phyloP scores from a whole-genome alignment of 1,140 invertebrate genomes.

The Callitettix versicolor region DNA sequence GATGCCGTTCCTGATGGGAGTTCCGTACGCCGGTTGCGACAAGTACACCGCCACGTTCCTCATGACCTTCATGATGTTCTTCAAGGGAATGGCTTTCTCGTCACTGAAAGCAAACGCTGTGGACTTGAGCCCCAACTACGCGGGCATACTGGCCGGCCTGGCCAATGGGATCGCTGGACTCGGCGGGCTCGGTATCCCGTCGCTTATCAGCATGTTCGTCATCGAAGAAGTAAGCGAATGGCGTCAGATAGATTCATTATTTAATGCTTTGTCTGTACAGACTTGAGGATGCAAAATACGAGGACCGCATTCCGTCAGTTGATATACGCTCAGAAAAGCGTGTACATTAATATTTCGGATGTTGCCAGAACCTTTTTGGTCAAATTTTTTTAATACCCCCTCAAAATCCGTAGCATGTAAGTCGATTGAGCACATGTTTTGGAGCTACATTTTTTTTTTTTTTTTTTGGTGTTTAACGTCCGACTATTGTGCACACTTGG shows the following conservation, averaged over 20 bases:
- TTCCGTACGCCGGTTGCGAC: slow-evolving; percentile 26
- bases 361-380: too few species aligned
- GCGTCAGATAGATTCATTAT: neutral
- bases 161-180: slow-evolving; percentile 58
- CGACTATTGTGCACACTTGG: too few species aligned
- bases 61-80: slow-evolving; percentile 24
- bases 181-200: slow-evolving; percentile 40
- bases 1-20: slow-evolving; percentile 1
- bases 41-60: slow-evolving; percentile 21
- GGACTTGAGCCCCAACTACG: slow-evolving; percentile 64
- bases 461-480: too few species aligned
- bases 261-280: neutral
- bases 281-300: neutral
- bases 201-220: neutral
- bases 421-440: too few species aligned
- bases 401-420: too few species aligned
- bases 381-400: too few species aligned
- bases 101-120: slow-evolving; percentile 37
- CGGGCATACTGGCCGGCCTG: slow-evolving; percentile 57
- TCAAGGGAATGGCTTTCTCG: slow-evolving; percentile 23
- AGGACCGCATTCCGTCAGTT: neutral
- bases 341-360: too few species aligned
- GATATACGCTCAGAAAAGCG: neutral
- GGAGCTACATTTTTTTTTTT: too few species aligned
- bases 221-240: too few species aligned